These are phyloP conservation scores for Ornithoptera alexandrae DNA, from an alignment of 2,888 invertebrate genomes.

Conservation along the genomic window DNA sequence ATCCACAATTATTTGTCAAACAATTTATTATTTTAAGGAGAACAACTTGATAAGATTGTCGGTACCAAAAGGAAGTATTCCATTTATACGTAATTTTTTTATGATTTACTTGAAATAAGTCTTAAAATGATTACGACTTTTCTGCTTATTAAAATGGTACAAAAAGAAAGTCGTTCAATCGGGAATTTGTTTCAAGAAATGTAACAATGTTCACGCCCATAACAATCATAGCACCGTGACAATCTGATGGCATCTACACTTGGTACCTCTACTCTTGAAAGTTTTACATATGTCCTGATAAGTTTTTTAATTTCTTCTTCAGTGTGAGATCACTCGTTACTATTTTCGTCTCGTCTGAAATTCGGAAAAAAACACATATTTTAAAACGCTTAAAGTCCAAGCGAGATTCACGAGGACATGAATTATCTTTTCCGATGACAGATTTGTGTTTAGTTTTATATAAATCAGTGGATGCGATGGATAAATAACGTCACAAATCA, in stretches of 20 bases:
- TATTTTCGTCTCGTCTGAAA: slow-evolving; percentile 20
- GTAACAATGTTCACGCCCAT: slow-evolving; percentile 40
- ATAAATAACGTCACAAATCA: slow-evolving; percentile 30
- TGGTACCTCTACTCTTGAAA: slow-evolving; percentile 51
- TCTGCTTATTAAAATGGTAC: not conserved
- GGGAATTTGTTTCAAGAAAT: slow-evolving; percentile 32
- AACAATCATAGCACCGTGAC: slow-evolving; percentile 46
- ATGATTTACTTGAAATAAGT: no score
- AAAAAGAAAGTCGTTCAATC: not conserved
- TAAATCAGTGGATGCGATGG: slow-evolving; percentile 27
- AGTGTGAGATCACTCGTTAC: slow-evolving; percentile 4
- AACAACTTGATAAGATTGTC: no score
- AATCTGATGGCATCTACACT: slow-evolving; percentile 65
- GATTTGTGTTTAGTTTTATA: slow-evolving; percentile 23
- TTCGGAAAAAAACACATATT: slow-evolving; percentile 8
- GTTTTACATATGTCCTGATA: slow-evolving; percentile 61
- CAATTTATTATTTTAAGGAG: no score
- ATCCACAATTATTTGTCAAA: no score
- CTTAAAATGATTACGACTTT: not conserved
- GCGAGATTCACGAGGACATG: slow-evolving; percentile 18
- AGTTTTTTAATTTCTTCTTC: slow-evolving; percentile 55
- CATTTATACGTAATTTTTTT: no score
- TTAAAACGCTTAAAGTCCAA: slow-evolving; percentile 6
- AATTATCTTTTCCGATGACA: slow-evolving; percentile 17
- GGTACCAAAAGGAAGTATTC: no score